Conservation (phyloP, 2,797 vertebrate genomes). For the Fistularia tabacaria region DNA sequence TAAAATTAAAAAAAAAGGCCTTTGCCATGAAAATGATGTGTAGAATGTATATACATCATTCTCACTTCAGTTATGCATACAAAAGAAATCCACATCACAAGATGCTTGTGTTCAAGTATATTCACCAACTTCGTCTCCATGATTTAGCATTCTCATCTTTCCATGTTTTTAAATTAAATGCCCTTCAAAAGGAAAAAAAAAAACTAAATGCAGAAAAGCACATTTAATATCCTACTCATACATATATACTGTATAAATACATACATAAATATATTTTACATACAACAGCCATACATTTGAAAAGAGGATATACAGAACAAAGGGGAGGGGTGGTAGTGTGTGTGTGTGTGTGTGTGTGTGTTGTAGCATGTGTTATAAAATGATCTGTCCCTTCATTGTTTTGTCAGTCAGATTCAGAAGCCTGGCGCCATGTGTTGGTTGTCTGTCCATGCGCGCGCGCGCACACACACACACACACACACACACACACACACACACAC, state of each 20-base stretch:
- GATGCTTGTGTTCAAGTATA: conserved; percentile 82
- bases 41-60: conserved; percentile 74
- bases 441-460: conserved; percentile 13
- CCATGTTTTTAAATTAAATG: conserved; percentile 74
- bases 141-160: conserved; percentile 72
- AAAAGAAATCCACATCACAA: conserved; percentile 76
- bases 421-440: conserved; percentile 28
- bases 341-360: conserved; percentile 64
- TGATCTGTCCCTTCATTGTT: conserved; percentile 67
- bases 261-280: conserved; percentile 99
- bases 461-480: conserved; percentile 5
- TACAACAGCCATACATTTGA: conserved; percentile 90
- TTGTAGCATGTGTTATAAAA: conserved; percentile 65
- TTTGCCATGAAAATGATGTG: conserved; percentile 75
- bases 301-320: conserved; percentile 85
- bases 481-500: conserved; percentile 4
- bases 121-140: conserved; percentile 72
- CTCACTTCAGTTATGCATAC: conserved; percentile 75
- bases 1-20: conserved; percentile 72
- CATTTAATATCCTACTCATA: conserved; percentile 87
- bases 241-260: conserved; percentile 98
- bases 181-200: conserved; percentile 79
- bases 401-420: conserved; percentile 67
- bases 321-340: conserved; percentile 72
- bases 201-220: conserved; percentile 86